Base-by-base conservation (phyloP, 2,888 invertebrate genomes). In the Orthonevra nobilis region DNA sequence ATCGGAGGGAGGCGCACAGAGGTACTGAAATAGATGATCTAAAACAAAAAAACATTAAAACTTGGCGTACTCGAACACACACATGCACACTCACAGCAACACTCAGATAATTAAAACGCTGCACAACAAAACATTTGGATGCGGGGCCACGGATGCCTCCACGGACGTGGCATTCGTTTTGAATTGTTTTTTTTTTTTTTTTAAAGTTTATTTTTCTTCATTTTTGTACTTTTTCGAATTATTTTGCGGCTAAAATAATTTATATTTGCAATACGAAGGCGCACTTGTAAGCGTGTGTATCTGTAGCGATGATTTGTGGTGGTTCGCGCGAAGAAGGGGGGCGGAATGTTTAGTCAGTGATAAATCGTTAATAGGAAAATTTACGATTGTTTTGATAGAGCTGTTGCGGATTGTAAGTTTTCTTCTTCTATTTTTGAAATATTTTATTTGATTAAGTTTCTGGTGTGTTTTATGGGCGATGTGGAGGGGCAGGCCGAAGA, bases 311-410 rank as follows among this genome's bases (percentile, higher is more conserved):
- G 32, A 61, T 70, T 19, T 20, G 15, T n/a, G 52, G 10, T n/a
- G n/a, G n/a, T n/a, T n/a, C n/a, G n/a, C n/a, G n/a, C n/a, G n/a
- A n/a, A n/a, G n/a, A n/a, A n/a, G n/a, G n/a, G n/a, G n/a, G n/a
- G n/a, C n/a, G 50, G 52, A 23, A 77, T 77, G 63, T 77, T 77
- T 77, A 72, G 60, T 66, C 72, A 77, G 72, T 77, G 77, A 77
- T 77, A 77, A 77, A 77, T 77, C 46, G 77, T 66, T 66, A 77
- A 77, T 77, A 77, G 38, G 72, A 66, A 48, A 77, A 77, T 72
- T 72, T 72, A 77, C 72, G 77, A 77, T 77, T 77, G 72, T 77
- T 77, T 77, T 77, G 77, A 77, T 77, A 72, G 77, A 77, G 72
- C 72, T 72, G 72, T 77, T 77, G 72, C 58, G 72, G 64, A 64